A percentile compares a stretch with the other conserved stretches of the same genome.
Evolutionary conservation across 2,113 vertebrate genomes (phyloP).

Genomic region (Prinia subflava): DNA sequence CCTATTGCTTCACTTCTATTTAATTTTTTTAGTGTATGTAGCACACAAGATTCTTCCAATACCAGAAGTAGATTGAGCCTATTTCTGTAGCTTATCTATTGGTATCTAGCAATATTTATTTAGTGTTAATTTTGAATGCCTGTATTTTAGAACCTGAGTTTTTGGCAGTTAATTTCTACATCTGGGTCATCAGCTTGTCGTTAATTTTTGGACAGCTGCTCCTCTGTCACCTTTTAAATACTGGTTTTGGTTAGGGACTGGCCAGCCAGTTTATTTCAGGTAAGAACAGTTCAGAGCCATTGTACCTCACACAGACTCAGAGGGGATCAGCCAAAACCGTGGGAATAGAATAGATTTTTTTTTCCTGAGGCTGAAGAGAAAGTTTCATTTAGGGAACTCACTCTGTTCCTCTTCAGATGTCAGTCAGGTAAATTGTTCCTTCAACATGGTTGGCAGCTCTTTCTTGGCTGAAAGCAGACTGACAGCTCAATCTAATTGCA

Average conservation of each 20-base stretch:
- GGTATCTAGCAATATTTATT: neutral
- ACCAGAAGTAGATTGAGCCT: neutral
- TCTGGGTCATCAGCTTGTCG: neutral
- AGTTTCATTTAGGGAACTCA: neutral
- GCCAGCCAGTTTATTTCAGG: neutral
- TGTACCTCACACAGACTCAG: neutral
- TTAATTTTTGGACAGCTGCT: neutral
- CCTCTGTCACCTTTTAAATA: neutral
- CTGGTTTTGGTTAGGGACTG: neutral
- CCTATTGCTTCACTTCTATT: neutral
- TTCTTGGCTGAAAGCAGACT: constrained; percentile 1
- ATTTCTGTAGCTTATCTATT: neutral
- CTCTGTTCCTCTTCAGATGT: neutral
- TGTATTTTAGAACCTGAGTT: neutral
- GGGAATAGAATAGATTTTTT: neutral
- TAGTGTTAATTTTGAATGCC: neutral
- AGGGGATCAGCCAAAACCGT: neutral
- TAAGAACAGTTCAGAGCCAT: neutral
- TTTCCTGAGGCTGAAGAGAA: neutral
- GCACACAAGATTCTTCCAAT: neutral
- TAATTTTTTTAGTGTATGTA: neutral
- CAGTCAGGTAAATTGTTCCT: constrained; percentile 11
- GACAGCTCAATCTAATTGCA: neutral
- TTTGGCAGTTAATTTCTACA: neutral
- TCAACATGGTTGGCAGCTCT: neutral